Base-by-base conservation (phyloP, 2,113 vertebrate species). In the Apus apus region DNA sequence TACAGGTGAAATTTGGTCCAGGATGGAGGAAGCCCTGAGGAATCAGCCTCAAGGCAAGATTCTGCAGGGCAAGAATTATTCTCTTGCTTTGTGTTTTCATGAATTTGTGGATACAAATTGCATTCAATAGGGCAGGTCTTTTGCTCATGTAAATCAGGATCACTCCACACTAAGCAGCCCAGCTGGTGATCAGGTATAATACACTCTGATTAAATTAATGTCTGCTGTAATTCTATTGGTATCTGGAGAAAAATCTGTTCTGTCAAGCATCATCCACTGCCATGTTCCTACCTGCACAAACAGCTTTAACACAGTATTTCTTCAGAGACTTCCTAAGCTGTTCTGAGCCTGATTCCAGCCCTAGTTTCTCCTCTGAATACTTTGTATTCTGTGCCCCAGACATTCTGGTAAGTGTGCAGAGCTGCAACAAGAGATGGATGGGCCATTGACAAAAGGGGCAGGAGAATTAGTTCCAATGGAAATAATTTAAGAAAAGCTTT, bases 391-490 rank as follows among this genome's bases (percentile, higher is more conserved):
- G 22, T 58, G 29, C 57, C 73, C 68, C 48, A 83, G 81, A 29
- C n/a, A 1, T 79, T 89, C 62, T 20, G 48, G 72, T 36, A 80
- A 76, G 73, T 71, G 53, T 72, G 30, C 65, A 43, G 70, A 58
- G 68, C 60, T 81, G 68, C 83, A 77, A n/a, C 2, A 1, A 38
- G 93, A 96, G 88, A 96, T 91, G 90, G 91, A 93, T 93, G 87
- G 67, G 54, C 67, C 91, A 83, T 93, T 84, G 90, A 94, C 90
- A 93, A 94, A 91, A 91, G 72, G 76, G 62, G 87, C 93, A 91
- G 80, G 93, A 91, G 91, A 91, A 94, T 89, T 79, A 93, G 85
- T 94, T 96, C 90, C 93, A 93, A 83, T 91, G 95, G 90, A 96
- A 94, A 94, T 96, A 79, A 91, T 96, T 91, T 86, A 75, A 91